Base-by-base conservation (phyloP, 1,140 invertebrate species). In the Patella vulgata region DNA sequence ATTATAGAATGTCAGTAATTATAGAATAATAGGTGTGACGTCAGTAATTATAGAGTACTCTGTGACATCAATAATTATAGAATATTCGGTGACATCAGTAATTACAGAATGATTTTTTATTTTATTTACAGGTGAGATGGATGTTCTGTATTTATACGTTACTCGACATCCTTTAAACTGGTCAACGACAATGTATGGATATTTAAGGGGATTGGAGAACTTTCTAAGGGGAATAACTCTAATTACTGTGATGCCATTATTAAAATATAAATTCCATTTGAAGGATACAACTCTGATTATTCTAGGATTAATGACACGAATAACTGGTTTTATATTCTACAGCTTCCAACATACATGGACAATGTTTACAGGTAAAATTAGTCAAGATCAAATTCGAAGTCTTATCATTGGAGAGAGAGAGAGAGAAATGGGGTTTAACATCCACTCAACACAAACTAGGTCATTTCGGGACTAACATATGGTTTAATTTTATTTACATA, bases 171-270 rank as follows among this genome's bases (percentile, higher is more conserved):
- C 66, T 12, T 73, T 85, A 36, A 82, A 59, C 19, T 87, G 86
- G 85, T 70, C 68, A 17, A 78, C 80, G 58, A 70, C 73, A n/a
- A 75, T 66, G 5, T 86, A 82, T 66, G 82, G 79, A 2, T 79
- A 80, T 51, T 86, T 79, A 51, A 83, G 80, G 66, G 84, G 80
- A 9, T 46, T 79, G 17, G 82, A 85, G 55, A 83, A 82, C 63
- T 80, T 74, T 28, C 52, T 86, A 1, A 72, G 78, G 48, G 84
- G 82, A 27, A 23, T 82, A 23, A 66, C 75, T 8, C 68, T 87
- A 8, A 51, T 86, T 1, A 57, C 79, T 19, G 60, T 75, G 12
- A 68, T 83, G 44, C 83, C 85, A 31, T 11, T 83, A 1, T 31
- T 74, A 8, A 72, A 73, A 44, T 56, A 52, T 33, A 64, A 68